Conservation (phyloP, 2,888 invertebrate genomes). For the Hirtodrosophila cameraria region DNA sequence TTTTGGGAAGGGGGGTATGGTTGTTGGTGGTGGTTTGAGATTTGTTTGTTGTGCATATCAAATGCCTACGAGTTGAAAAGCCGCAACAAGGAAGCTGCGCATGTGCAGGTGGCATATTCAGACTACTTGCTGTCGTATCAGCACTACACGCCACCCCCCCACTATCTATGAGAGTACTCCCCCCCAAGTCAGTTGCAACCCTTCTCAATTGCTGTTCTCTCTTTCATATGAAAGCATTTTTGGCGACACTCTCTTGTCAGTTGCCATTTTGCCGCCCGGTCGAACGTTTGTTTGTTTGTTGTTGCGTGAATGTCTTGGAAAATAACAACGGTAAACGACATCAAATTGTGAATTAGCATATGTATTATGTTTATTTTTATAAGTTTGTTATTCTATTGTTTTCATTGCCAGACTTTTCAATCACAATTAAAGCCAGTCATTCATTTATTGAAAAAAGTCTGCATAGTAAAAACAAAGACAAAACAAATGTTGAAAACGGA, state of each 20-base stretch:
- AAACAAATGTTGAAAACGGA: constrained; percentile 59
- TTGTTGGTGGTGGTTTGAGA: constrained; percentile 7
- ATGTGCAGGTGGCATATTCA: constrained; percentile 46
- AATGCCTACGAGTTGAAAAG: constrained; percentile 69
- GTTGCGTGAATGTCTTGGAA: constrained; percentile 34
- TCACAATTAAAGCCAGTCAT: constrained; percentile 31
- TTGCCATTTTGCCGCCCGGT: constrained; percentile 81
- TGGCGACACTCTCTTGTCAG: constrained; percentile 57
- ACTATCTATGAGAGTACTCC: neutral
- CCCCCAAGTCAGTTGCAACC: constrained; percentile 31
- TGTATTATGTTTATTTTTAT: neutral
- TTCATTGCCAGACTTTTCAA: neutral
- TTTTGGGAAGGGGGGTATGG: neutral
- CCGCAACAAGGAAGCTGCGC: constrained; percentile 48
- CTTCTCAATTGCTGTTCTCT: constrained; percentile 19
- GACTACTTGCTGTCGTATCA: too few relatives aligned
- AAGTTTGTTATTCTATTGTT: constrained; percentile 1
- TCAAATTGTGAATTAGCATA: constrained; percentile 9
- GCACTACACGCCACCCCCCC: constrained; percentile 6
- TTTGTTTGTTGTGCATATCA: constrained; percentile 6
- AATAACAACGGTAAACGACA: constrained; percentile 30
- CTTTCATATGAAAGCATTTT: constrained; percentile 15
- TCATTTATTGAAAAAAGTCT: constrained; percentile 41
- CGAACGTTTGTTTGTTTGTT: constrained; percentile 77
- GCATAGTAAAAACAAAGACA: constrained; percentile 47